A percentile compares a stretch with the other conserved stretches of the same genome.
Conservation (phyloP, 2,113 vertebrate genomes). For the Prunella himalayana region DNA sequence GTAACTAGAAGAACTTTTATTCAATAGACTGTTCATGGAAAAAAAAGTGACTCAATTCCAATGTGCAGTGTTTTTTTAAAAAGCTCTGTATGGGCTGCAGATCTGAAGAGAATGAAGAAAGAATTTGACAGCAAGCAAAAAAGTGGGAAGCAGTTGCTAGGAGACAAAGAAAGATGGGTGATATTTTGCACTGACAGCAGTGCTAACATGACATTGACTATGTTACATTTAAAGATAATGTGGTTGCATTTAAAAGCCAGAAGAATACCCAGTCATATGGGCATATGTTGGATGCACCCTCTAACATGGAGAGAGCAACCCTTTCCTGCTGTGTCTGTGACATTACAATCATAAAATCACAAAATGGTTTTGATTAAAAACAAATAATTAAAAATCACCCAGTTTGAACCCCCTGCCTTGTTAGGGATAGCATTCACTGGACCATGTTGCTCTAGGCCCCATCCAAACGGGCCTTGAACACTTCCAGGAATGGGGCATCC, state of each 20-base stretch:
- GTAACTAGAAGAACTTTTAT: background rate
- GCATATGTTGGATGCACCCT: background rate
- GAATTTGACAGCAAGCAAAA: conserved; percentile 19
- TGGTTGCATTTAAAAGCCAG: background rate
- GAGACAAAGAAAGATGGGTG: background rate
- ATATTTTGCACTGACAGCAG: background rate
- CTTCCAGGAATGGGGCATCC: background rate
- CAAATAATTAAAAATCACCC: background rate
- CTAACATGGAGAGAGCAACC: background rate
- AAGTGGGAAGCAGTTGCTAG: conserved; percentile 47
- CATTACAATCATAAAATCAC: background rate
- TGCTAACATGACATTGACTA: background rate
- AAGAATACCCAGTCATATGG: background rate
- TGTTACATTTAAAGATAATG: background rate
- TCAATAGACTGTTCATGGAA: background rate
- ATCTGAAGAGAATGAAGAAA: conserved; percentile 1
- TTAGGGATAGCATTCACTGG: background rate
- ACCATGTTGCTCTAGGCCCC: background rate
- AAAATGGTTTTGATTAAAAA: background rate
- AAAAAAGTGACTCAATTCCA: background rate
- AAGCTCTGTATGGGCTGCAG: background rate
- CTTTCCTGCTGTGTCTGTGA: background rate
- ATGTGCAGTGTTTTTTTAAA: background rate
- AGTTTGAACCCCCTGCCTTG: accelerated
- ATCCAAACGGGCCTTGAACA: background rate